phyloP scores from a whole-genome alignment of 2,113 vertebrate genomes.

The Spea multiplicata region DNA sequence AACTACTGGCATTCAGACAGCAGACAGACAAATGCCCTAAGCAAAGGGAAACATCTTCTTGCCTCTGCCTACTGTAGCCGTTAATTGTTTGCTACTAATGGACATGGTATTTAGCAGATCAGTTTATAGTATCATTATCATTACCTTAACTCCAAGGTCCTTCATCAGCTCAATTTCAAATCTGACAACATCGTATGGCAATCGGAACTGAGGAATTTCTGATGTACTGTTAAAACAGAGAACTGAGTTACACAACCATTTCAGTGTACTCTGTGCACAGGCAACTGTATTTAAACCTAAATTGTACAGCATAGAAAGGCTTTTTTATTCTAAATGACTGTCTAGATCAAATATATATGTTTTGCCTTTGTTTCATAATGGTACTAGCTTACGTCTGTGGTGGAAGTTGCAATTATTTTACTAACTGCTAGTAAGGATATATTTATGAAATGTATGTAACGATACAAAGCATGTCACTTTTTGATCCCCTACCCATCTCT shows the following conservation, averaged over 20 bases:
- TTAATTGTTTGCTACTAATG: slow-evolving; percentile 86
- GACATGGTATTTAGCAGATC: slow-evolving; percentile 74
- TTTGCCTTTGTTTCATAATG: too few relatives aligned
- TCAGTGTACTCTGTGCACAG: too few relatives aligned
- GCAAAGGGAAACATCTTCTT: slow-evolving; percentile 67
- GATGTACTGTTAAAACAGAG: slow-evolving; percentile 63
- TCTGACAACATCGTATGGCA: slow-evolving; percentile 82
- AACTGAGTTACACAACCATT: neutral
- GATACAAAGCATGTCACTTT: too few relatives aligned
- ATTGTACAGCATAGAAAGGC: too few relatives aligned
- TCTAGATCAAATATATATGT: too few relatives aligned
- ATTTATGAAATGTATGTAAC: too few relatives aligned
- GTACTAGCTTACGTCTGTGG: too few relatives aligned
- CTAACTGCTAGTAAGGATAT: too few relatives aligned
- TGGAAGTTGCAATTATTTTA: too few relatives aligned
- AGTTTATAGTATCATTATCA: slow-evolving; percentile 60
- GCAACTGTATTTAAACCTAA: too few relatives aligned
- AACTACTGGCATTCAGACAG: slow-evolving; percentile 81
- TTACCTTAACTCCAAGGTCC: slow-evolving; percentile 88
- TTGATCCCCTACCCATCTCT: too few relatives aligned
- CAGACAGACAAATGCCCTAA: slow-evolving; percentile 83
- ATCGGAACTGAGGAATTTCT: slow-evolving; percentile 88
- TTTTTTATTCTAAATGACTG: too few relatives aligned
- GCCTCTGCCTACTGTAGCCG: slow-evolving; percentile 69
- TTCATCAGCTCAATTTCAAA: slow-evolving; percentile 88